Conservation (phyloP, 1,140 invertebrate genomes). For the Heliconius eleuchia region DNA sequence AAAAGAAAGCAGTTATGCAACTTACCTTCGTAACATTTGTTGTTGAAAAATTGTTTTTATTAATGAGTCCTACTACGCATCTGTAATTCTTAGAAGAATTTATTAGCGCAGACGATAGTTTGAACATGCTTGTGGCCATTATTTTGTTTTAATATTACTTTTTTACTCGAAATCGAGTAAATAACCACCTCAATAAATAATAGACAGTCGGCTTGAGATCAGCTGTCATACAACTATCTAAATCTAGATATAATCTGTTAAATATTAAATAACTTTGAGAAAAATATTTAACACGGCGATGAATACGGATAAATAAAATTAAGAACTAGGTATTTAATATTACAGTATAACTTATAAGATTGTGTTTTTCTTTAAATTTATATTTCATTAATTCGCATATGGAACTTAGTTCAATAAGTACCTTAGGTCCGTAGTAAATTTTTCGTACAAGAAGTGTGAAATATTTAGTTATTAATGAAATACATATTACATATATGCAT, state of each 20-base stretch:
- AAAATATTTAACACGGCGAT: not conserved
- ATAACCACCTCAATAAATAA: conserved; percentile 4
- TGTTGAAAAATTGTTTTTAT: conserved; percentile 63
- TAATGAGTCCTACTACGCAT: conserved; percentile 54
- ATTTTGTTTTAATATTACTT: conserved; percentile 38
- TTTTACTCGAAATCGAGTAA: not conserved
- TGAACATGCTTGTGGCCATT: conserved; percentile 70
- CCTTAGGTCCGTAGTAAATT: too few species aligned
- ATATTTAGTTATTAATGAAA: too few species aligned
- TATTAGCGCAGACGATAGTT: conserved; percentile 58
- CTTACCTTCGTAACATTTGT: conserved; percentile 67
- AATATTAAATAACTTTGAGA: not conserved
- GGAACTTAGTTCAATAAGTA: too few species aligned
- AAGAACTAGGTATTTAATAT: not conserved
- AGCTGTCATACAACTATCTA: not conserved
- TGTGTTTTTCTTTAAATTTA: too few species aligned
- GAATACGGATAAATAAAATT: not conserved
- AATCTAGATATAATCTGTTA: not conserved
- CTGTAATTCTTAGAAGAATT: conserved; percentile 66
- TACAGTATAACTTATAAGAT: too few species aligned
- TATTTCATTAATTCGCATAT: too few species aligned
- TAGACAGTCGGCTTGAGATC: conserved; percentile 13
- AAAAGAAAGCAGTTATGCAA: conserved; percentile 65
- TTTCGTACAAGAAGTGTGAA: too few species aligned
- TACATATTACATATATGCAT: too few species aligned